phyloP scores from a whole-genome alignment of 2,797 vertebrate species.

The Betta splendens region DNA sequence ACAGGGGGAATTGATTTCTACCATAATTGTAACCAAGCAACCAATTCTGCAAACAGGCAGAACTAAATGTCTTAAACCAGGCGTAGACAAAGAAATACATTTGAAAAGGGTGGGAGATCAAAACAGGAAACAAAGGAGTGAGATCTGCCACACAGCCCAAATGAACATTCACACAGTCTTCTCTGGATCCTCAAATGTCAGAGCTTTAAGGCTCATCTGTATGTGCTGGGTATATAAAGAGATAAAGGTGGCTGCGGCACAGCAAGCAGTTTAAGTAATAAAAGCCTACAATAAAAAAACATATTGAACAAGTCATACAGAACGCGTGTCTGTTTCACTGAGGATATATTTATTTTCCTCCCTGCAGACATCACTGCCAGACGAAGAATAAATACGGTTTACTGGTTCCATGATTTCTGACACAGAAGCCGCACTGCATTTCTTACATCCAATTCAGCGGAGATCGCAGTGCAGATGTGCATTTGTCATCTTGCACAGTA shows the following conservation, averaged over 20 bases:
- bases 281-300: conserved; percentile 17
- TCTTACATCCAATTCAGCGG: conserved; percentile 35
- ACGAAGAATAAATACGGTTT: conserved; percentile 33
- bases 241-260: conserved; percentile 20
- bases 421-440: conserved; percentile 21
- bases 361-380: conserved; percentile 12
- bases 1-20: conserved; percentile 62
- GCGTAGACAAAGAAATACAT: conserved; percentile 26
- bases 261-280: conserved; percentile 4
- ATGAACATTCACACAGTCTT: conserved; percentile 14
- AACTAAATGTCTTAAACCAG: conserved; percentile 36
- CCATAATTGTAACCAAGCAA: conserved; percentile 66
- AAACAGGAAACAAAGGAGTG: conserved; percentile 14
- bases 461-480: conserved; percentile 39
- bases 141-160: conserved; percentile 10
- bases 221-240: conserved; percentile 3
- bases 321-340: conserved; percentile 13
- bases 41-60: conserved; percentile 48
- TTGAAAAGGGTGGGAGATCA: conserved; percentile 25
- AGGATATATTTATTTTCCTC: conserved; percentile 16
- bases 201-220: conserved; percentile 22
- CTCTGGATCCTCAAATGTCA: conserved; percentile 27
- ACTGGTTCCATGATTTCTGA: conserved; percentile 43
- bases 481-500: conserved; percentile 23
- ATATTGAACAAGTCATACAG: conserved; percentile 4